phyloP scores from a whole-genome alignment of 2,888 invertebrate genomes.

The Caenorhabditis becei region DNA sequence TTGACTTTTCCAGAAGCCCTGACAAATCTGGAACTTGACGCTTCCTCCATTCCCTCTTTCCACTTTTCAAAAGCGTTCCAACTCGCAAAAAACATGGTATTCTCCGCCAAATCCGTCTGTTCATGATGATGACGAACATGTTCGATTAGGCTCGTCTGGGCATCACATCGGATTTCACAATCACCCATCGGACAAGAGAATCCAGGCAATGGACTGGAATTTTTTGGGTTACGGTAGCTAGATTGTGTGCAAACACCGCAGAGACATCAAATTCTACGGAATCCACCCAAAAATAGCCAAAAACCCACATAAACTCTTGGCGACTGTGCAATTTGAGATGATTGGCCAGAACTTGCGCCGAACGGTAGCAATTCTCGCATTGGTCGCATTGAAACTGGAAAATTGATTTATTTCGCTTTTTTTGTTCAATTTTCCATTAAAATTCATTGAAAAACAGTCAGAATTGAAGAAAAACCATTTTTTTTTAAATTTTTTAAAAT shows the following conservation, averaged over 20 bases:
- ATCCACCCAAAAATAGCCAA: too few relatives aligned
- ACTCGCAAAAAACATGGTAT: neutral
- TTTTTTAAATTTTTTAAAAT: too few relatives aligned
- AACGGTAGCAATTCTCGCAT: neutral
- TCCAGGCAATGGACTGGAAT: neutral
- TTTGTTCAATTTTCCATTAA: too few relatives aligned
- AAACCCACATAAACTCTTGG: constrained; percentile 1
- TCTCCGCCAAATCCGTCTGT: constrained; percentile 2
- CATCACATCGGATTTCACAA: constrained; percentile 19
- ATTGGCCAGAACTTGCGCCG: neutral
- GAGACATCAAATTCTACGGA: too few relatives aligned
- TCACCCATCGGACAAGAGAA: constrained; percentile 4
- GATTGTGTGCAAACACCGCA: too few relatives aligned
- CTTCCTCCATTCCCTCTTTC: constrained; percentile 13
- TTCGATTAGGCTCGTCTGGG: constrained; percentile 24
- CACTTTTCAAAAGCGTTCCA: constrained; percentile 15
- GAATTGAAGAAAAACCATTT: too few relatives aligned
- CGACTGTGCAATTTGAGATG: neutral
- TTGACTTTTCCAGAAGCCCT: neutral
- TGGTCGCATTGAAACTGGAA: neutral
- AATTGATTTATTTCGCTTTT: too few relatives aligned
- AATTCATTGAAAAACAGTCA: too few relatives aligned
- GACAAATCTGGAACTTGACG: constrained; percentile 12
- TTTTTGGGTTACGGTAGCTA: neutral
- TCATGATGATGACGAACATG: constrained; percentile 26